Percentiles rank a stretch among this genome's conserved stretches.
These are phyloP conservation scores for Camelus bactrianus DNA, from an alignment of 2,113 vertebrate species.

Conservation along the genomic window DNA sequence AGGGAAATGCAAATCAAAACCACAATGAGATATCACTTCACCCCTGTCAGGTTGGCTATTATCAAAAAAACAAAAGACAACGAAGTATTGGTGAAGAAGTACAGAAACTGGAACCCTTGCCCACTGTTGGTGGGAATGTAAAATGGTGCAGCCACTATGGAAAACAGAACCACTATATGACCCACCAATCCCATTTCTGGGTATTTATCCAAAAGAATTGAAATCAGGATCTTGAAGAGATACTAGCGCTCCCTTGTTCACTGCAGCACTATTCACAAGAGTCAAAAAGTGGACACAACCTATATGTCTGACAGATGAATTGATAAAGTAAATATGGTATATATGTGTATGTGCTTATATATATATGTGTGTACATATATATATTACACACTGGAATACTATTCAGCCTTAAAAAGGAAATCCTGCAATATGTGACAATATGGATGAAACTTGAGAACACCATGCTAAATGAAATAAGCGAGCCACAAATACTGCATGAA, in stretches of 20 bases:
- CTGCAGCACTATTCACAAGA: neutral
- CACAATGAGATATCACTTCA: neutral
- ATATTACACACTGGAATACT: neutral
- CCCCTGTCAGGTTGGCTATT: neutral
- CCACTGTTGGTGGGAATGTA: neutral
- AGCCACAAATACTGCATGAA: neutral
- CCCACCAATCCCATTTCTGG: neutral
- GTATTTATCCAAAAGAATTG: neutral
- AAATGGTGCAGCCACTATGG: neutral
- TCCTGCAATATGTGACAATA: neutral
- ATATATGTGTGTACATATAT: neutral
- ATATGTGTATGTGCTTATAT: neutral
- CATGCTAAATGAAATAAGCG: neutral
- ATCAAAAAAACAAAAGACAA: neutral
- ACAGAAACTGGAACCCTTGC: neutral
- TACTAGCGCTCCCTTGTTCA: neutral
- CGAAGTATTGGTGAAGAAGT: neutral
- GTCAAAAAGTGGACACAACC: neutral
- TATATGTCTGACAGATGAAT: neutral
- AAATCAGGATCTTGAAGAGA: constrained; percentile 4
- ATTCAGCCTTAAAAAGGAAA: neutral
- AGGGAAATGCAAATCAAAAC: constrained; percentile 36
- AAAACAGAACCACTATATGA: neutral
- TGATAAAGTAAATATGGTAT: neutral
- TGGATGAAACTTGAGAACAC: neutral